Evolutionary conservation across 2,888 invertebrate species (phyloP), one percentile per base, ranked within the genome.

Genomic region (Vesta saturnalis): DNA sequence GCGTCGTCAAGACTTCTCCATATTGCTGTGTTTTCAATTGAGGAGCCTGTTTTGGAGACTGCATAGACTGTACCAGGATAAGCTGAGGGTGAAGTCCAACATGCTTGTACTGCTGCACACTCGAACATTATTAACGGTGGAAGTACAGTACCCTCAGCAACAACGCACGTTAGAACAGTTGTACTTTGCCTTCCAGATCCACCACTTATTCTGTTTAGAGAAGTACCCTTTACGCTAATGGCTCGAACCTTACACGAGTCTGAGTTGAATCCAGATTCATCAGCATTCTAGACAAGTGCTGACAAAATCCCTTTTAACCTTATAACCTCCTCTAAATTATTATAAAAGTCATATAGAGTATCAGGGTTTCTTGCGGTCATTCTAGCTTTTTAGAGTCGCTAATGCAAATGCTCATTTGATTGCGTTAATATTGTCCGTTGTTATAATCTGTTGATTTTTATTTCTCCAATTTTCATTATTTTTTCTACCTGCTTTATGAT

Each of bases 311-410:
- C 4, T 21, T 64, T 22, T 3, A 30, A 10, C 12, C 12, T 67
- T 10, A 63, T 39, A 12, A 60, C 64, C 12, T 67, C 43, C 52
- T 70, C 54, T 49, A 75, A 60, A 21, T 69, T 60, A 14, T 66
- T 60, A 57, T 70, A 74, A 54, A 74, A 74, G 23, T 70, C 64
- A 57, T 74, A 73, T 3, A 74, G 64, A 8, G 73, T 59, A 30
- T 68, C 47, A 10, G 74, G 70, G n/a, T 75, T 72, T 18, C 71
- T 58, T 21, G 72, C 67, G 23, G 61, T 43, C 54, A 23, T 69
- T 49, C 74, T 67, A 10, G 66, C 49, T 65, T 73, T 73, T 63
- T 74, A n/a, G n/a, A n/a, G n/a, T n/a, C n/a, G n/a, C n/a, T n/a
- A n/a, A n/a, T 30, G 30, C 4, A 30, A 10, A 30, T 30, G 30